Percentiles rank a stretch among this genome's conserved stretches.
phyloP scores from a whole-genome alignment of 2,113 vertebrate genomes.

The Chamaetylas fuelleborni region DNA sequence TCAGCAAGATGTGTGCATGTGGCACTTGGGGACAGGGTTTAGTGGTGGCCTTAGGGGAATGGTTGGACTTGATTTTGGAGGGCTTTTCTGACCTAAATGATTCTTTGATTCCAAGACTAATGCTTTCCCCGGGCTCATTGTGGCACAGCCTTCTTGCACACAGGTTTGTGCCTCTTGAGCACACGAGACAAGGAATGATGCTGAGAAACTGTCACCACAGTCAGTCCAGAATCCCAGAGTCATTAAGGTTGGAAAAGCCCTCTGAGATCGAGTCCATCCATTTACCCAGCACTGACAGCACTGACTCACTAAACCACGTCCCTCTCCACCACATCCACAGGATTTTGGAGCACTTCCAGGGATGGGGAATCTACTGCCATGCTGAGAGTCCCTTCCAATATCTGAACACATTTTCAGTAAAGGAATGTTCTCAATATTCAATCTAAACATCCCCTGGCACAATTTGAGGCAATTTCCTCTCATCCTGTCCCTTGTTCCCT shows the following conservation, averaged over 20 bases:
- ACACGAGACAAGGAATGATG: rapidly evolving
- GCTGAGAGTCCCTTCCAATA: neutral
- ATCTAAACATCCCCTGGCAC: neutral
- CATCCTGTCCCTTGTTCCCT: neutral
- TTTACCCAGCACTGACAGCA: neutral
- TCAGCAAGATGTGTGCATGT: neutral
- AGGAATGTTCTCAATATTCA: neutral
- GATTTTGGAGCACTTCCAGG: neutral
- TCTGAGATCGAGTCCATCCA: neutral
- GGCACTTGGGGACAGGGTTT: neutral
- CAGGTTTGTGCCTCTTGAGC: neutral
- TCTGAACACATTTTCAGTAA: neutral
- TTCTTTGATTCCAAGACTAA: neutral
- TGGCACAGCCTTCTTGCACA: neutral
- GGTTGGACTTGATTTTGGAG: neutral
- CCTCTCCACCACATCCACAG: neutral
- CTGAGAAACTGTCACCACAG: neutral
- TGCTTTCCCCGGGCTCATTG: rapidly evolving
- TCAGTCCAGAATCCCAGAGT: neutral
- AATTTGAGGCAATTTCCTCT: neutral
- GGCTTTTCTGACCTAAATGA: rapidly evolving
- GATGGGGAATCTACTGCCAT: neutral
- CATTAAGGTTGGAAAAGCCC: neutral
- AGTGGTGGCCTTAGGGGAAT: neutral
- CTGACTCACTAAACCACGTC: neutral